These are phyloP conservation scores for Bufo gargarizans DNA, from an alignment of 2,113 vertebrate genomes.

Conservation along the genomic window DNA sequence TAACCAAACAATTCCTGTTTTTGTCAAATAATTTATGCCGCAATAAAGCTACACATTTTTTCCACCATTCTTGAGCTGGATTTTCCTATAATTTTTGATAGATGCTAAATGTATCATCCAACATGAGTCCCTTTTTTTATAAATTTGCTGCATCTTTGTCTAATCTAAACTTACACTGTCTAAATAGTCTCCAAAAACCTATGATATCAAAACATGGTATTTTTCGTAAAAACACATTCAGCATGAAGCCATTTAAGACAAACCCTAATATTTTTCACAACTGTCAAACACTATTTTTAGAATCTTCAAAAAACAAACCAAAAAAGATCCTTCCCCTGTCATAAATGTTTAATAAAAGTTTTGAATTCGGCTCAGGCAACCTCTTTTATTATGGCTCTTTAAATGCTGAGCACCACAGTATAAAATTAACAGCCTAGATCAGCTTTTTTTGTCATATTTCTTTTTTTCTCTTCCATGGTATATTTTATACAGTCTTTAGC, in stretches of 20 bases:
- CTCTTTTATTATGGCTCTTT: conserved; percentile 47
- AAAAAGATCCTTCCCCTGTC: conserved; percentile 2
- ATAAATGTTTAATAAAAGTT: conserved; percentile 49
- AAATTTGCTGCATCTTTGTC: too few relatives aligned
- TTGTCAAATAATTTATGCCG: too few relatives aligned
- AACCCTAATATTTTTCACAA: conserved; percentile 2
- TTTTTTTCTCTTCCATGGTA: conserved; percentile 14
- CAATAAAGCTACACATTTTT: too few relatives aligned
- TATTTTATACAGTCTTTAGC: conserved; percentile 24
- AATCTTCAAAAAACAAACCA: not conserved
- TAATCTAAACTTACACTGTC: too few relatives aligned
- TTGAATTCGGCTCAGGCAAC: conserved; percentile 40
- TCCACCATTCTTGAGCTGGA: too few relatives aligned
- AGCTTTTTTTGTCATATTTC: conserved; percentile 49
- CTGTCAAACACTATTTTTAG: not conserved
- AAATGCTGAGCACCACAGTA: conserved; percentile 36
- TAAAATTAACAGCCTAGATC: conserved; percentile 54
- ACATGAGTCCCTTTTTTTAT: too few relatives aligned
- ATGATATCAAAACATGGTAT: too few relatives aligned
- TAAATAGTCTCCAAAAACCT: too few relatives aligned
- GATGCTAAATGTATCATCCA: too few relatives aligned
- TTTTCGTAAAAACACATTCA: not conserved
- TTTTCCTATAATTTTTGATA: too few relatives aligned
- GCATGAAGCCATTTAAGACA: not conserved
- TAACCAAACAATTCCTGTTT: too few relatives aligned